Evolutionary conservation across 2,888 invertebrate genomes (phyloP), one percentile per base, ranked within the genome.

Genomic region (Beris chalybata): DNA sequence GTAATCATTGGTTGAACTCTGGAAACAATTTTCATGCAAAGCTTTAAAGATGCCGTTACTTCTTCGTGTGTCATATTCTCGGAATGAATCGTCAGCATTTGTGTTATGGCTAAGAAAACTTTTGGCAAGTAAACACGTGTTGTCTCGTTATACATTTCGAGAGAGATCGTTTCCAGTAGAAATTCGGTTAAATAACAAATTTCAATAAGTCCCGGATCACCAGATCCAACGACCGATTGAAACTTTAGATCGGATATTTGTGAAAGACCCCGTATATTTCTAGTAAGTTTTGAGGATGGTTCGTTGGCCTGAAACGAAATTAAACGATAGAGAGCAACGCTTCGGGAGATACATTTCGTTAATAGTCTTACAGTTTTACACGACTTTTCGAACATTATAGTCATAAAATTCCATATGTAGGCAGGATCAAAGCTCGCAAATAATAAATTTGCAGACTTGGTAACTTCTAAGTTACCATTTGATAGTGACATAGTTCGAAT

Each of bases 361-460:
- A 59, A 47, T 64, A 65, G 15, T 71, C 70, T 67, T 71, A 76
- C 77, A 65, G 73, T 71, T 70, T 79, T 78, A 71, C 86, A 86
- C 1, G 85, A 84, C 66, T 85, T 85, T 66, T 86, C 84, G 73
- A 86, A 88, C 69, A 89, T 79, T 71, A 83, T 83, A 31, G 87
- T 88, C 71, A 91, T 86, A 75, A 90, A 93, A 70, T 87, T 86
- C 94, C 95, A 95, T 65, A 94, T 88, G 75, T 92, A 94, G 66
- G 88, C 88, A n/a, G 90, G 89, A 75, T 93, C 92, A 69, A 94
- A 83, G 0, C 92, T 89, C 64, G 89, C 89, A 76, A 95, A 91
- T 31, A 95, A 80, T 70, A 93, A 82, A 81, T 93, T 94, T 1
- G 92, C 92, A 22, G 91, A 91, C 79, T 93, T 93, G 12, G 90